These are phyloP conservation scores for Ammodramus savannarum DNA, from an alignment of 2,113 vertebrate genomes.

Conservation along the genomic window DNA sequence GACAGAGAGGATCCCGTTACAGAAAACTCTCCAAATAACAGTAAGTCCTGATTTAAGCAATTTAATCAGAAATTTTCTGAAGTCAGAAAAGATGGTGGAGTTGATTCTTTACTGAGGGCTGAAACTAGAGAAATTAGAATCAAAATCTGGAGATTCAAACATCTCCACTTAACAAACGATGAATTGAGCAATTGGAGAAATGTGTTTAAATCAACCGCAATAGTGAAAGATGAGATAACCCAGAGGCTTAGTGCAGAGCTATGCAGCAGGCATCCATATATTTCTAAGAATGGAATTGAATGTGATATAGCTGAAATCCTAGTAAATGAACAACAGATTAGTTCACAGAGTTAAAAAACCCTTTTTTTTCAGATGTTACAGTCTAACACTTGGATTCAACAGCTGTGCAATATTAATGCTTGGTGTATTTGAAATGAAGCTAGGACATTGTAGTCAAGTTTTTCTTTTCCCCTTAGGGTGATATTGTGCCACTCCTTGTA, in stretches of 20 bases:
- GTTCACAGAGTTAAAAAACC: background rate
- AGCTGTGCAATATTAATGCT: background rate
- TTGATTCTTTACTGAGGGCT: background rate
- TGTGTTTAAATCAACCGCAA: background rate
- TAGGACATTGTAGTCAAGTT: background rate
- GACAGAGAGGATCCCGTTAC: background rate
- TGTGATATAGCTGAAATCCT: background rate
- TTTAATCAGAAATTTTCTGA: background rate
- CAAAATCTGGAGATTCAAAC: background rate
- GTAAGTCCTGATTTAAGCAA: background rate
- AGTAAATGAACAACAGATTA: background rate
- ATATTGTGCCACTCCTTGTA: background rate
- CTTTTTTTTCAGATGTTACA: background rate
- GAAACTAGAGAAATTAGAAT: background rate
- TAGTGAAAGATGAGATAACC: background rate
- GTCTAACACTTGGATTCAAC: background rate
- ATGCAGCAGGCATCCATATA: background rate
- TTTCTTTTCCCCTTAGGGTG: background rate
- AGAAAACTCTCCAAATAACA: background rate
- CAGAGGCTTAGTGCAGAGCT: background rate
- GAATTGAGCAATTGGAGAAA: background rate
- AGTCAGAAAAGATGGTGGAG: background rate
- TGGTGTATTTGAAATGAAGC: background rate
- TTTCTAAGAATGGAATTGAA: background rate
- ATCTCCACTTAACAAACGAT: background rate